Percentiles rank a stretch among this genome's conserved stretches.
Conservation (phyloP, 2,797 vertebrate species). For the Erpetoichthys calabaricus region DNA sequence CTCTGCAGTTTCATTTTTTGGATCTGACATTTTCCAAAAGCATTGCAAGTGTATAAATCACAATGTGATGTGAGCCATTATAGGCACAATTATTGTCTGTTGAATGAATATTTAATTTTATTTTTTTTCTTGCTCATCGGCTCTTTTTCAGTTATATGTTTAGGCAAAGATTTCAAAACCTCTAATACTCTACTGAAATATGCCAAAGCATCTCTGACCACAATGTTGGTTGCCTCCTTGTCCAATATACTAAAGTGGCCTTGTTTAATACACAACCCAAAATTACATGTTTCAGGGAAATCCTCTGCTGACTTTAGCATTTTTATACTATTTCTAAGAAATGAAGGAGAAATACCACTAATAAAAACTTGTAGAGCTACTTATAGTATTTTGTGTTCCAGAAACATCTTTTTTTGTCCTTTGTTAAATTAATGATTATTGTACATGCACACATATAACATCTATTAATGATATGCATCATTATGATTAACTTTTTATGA, state of each 20-base stretch:
- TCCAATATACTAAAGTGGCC: constrained; percentile 42
- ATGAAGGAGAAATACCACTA: constrained; percentile 37
- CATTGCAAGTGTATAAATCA: constrained; percentile 1
- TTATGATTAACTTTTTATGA: too few species aligned
- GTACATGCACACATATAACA: too few species aligned
- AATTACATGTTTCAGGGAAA: constrained; percentile 54
- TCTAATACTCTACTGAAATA: constrained; percentile 5
- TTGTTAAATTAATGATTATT: too few species aligned
- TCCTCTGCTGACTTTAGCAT: constrained; percentile 47
- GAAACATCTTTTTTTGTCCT: too few species aligned
- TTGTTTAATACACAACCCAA: constrained; percentile 55
- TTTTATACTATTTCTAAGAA: constrained; percentile 29
- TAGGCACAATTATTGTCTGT: too few species aligned
- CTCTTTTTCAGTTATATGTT: neutral
- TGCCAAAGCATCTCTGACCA: constrained; percentile 21
- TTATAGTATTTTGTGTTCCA: neutral
- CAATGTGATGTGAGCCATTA: neutral
- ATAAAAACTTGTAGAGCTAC: constrained; percentile 9
- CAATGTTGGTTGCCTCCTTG: constrained; percentile 48
- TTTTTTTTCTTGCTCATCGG: too few species aligned
- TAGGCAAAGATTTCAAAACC: constrained; percentile 6
- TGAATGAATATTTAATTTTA: too few species aligned
- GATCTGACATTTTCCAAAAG: too few species aligned
- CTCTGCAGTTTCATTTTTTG: too few species aligned
- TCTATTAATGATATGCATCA: too few species aligned